Evolutionary conservation across 2,797 vertebrate species (phyloP), one percentile per base, ranked within the genome.

Genomic region (Periophthalmus magnuspinnatus): DNA sequence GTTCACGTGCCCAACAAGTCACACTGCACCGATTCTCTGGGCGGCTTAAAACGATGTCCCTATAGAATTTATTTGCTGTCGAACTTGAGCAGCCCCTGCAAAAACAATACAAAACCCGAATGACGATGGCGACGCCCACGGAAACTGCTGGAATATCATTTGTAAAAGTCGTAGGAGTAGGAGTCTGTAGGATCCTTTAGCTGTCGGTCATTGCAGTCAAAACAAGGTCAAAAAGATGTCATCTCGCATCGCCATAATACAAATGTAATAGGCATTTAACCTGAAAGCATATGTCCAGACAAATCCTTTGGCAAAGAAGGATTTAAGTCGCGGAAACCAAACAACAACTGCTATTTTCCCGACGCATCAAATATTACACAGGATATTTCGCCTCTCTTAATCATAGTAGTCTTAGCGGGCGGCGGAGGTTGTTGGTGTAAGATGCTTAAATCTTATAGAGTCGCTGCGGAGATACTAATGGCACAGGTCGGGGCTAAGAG

Each of bases 241-340:
- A 28, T 91, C 88, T 90, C 91, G 90, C 92, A 88, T 86, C 56
- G 81, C 80, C 89, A 86, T 90, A 92, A 93, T 93, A 93, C 90
- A 91, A 91, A 89, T 89, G 87, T 92, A 89, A 90, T 93, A 87
- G 92, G 91, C 90, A 91, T 89, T 91, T 91, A 91, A 92, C 91
- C 85, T 86, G 75, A 91, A 91, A 91, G 81, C 91, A 93, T 91
- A 93, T 93, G 92, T 86, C 91, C 81, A 76, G 76, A 68, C 64
- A 86, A 90, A 89, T 89, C 84, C 76, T 86, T 71, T 88, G 73
- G 89, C 88, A 86, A 81, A 89, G 79, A 83, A 78, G 84, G 86
- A 87, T 87, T 91, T 89, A 77, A 82, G 58, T 28, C 70, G 74
- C 81, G 60, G 55, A 33, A 77, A 36, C 72, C 79, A 83, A 81